Percentiles rank a stretch among this genome's conserved stretches.
Evolutionary conservation across 2,797 vertebrate genomes (phyloP).

Genomic region (Melanotaenia maccullochi): DNA sequence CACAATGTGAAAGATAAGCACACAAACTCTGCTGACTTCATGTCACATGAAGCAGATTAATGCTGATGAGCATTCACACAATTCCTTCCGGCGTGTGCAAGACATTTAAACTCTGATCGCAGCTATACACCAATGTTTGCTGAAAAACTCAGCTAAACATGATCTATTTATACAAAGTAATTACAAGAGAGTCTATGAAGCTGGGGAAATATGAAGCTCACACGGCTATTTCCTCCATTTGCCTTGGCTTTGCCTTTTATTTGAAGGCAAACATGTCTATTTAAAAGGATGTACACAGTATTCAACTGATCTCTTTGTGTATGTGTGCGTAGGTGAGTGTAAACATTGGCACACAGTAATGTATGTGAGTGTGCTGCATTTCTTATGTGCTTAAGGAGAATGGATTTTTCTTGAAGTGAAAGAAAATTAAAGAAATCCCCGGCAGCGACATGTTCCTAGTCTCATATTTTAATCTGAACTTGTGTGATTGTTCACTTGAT

Average conservation of each 20-base stretch:
- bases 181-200: slow-evolving; percentile 29
- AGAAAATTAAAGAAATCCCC: slow-evolving; percentile 17
- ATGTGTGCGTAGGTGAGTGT: slow-evolving; percentile 20
- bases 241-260: slow-evolving; percentile 34
- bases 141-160: slow-evolving; percentile 26
- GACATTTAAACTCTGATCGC: slow-evolving; percentile 35
- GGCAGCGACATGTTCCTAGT: neutral
- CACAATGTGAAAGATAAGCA: slow-evolving; percentile 11
- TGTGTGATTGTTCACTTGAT: neutral
- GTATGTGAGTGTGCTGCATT: neutral
- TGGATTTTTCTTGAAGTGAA: slow-evolving; percentile 13
- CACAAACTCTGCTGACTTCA: slow-evolving; percentile 19
- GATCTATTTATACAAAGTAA: slow-evolving; percentile 28
- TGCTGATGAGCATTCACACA: slow-evolving; percentile 14
- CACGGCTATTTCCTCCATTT: slow-evolving; percentile 20
- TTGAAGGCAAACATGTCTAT: slow-evolving; percentile 31
- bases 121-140: slow-evolving; percentile 33
- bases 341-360: slow-evolving; percentile 18
- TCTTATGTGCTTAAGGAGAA: slow-evolving; percentile 13
- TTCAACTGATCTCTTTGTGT: slow-evolving; percentile 32
- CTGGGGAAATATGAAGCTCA: slow-evolving; percentile 9
- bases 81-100: slow-evolving; percentile 8
- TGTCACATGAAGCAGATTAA: slow-evolving; percentile 31
- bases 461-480: slow-evolving; percentile 21
- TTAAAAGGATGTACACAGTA: slow-evolving; percentile 26